Evolutionary conservation across 2,113 vertebrate species (phyloP).

Genomic region (Hydropotes inermis): DNA sequence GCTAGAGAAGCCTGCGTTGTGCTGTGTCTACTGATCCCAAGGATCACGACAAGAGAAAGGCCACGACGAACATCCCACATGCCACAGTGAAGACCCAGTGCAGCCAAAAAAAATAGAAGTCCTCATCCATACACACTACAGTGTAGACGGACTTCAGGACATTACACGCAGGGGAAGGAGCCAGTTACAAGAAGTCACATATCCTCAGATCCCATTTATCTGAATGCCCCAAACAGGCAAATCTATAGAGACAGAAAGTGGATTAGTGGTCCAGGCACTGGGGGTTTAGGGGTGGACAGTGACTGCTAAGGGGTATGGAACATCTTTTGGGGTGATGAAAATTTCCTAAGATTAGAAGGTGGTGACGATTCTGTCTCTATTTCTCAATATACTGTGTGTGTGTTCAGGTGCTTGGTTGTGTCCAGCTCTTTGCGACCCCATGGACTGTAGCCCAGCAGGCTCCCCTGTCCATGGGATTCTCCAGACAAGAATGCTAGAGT

Average conservation of each 20-base stretch:
- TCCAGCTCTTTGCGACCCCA: rapidly evolving
- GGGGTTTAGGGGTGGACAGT: neutral
- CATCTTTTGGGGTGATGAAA: neutral
- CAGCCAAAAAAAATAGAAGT: rapidly evolving
- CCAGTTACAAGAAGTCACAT: rapidly evolving
- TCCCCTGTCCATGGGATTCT: neutral
- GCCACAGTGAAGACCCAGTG: neutral
- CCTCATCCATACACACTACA: rapidly evolving
- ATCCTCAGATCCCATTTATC: rapidly evolving
- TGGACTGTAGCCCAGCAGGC: neutral
- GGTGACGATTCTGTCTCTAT: rapidly evolving
- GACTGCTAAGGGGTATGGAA: neutral
- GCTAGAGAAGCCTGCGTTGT: neutral
- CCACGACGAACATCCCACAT: neutral
- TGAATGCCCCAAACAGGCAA: rapidly evolving
- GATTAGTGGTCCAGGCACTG: rapidly evolving
- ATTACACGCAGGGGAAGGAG: rapidly evolving
- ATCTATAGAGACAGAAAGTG: neutral
- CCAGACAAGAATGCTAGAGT: neutral
- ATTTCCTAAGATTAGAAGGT: neutral
- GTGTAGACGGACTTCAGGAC: rapidly evolving
- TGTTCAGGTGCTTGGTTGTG: neutral
- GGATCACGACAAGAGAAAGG: neutral
- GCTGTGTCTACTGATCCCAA: neutral
- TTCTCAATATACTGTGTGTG: neutral